Evolutionary conservation across 2,113 vertebrate species (phyloP), one percentile per base, ranked within the genome.

Genomic region (Ranitomeya variabilis): DNA sequence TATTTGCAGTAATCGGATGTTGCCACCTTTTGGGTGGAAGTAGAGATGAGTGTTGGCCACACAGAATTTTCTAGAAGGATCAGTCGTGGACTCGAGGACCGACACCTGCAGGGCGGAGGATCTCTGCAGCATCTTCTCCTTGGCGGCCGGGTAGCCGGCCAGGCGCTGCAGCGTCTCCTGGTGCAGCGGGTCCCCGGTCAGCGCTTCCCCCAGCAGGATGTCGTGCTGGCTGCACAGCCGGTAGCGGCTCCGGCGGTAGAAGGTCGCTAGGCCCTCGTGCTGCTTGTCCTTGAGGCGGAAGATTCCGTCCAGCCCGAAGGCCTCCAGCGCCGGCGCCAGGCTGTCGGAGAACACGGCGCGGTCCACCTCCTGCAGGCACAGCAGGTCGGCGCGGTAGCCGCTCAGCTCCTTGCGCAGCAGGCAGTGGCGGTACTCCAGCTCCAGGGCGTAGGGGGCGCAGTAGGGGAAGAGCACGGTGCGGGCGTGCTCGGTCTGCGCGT

Each of bases 281-380:
- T 98, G 97, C 87, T 95, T 96, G 89, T 98, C 97, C 91, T 99
- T 99, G 60, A 84, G 82, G 64, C 82, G 82, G 90, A 98, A 98
- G 21, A 96, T 91, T 0, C 98, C 98, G 0, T 96, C 94, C 86
- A 99, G 92, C 0, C 97, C 98, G 5, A 97, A 98, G 18, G 97
- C 97, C 7, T 99, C 97, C 0, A 99, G 93, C 0, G 97, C 96
- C 0, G 98, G 98, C 59, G n/a, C 86, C 91, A 99, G 91, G 90
- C 97, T 97, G 90, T 99, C 96, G 0, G 62, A 0, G 81, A 99
- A 99, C 67, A 96, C 97, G 0, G 91, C 90, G 85, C 95, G 96
- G 88, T 99, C 98, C 10, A 99, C 98, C 91, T 99, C 98, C 91
- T 99, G 98, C 90, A 99, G 91, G 91, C 97, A 99, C 90, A 99